These are phyloP conservation scores for Ceryle rudis DNA, from an alignment of 2,797 vertebrate genomes.

Conservation along the genomic window DNA sequence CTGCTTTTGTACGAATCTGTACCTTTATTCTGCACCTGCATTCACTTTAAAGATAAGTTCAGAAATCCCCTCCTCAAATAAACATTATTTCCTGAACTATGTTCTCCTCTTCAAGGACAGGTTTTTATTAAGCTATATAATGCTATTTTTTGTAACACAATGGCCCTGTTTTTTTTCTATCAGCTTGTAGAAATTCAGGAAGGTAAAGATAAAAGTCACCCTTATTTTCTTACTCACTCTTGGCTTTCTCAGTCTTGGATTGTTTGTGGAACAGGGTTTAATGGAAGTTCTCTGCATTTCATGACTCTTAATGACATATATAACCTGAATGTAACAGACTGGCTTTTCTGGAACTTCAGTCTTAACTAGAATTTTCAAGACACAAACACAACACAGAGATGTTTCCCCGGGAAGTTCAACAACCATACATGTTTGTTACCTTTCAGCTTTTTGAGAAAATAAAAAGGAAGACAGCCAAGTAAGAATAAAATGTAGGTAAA, in stretches of 20 bases:
- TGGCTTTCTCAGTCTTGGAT: not conserved
- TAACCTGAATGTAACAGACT: not conserved
- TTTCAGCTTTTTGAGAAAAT: not conserved
- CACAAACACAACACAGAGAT: not conserved
- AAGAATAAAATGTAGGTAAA: not conserved
- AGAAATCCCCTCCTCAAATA: not conserved
- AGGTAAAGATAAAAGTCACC: not conserved
- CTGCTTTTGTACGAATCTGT: not conserved
- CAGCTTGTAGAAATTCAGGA: not conserved
- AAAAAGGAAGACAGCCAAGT: not conserved
- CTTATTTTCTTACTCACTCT: not conserved
- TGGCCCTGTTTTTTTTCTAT: not conserved
- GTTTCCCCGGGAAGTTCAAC: not conserved
- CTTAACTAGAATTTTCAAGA: not conserved
- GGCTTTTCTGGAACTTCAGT: slow-evolving; percentile 37
- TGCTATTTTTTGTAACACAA: not conserved
- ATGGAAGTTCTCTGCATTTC: not conserved
- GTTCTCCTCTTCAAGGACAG: not conserved
- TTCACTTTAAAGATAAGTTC: not conserved
- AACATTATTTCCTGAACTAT: not conserved
- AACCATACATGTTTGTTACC: not conserved
- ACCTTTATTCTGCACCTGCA: not conserved
- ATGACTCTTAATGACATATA: not conserved
- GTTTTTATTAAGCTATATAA: not conserved
- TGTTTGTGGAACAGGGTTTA: slow-evolving; percentile 26